Evolutionary conservation across 2,797 vertebrate genomes (phyloP), one percentile per base, ranked within the genome.

Genomic region (Microcaecilia unicolor): DNA sequence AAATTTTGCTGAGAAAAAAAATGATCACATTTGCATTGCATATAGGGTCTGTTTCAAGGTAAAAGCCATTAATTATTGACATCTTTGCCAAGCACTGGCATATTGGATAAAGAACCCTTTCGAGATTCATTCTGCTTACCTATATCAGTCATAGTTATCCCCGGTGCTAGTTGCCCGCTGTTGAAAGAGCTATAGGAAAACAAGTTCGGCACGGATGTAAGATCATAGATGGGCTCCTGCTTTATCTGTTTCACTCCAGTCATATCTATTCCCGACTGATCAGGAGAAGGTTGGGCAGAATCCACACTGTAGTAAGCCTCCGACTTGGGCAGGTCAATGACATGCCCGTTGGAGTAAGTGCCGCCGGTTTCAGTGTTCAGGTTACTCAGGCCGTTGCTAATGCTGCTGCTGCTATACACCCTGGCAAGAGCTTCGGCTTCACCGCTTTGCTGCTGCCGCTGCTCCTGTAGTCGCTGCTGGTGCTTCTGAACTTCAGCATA

Each of bases 401-500:
- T 83, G 73, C 89, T 88, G n/a, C n/a, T n/a, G 74, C 54, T 83
- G 47, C 88, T 89, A 48, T 97, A 99, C 67, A 97, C 91, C 3
- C 93, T 86, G 11, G 92, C 87, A 1, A 98, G 86, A 48, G 94
- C 91, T 54, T 98, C 94, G 0, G 91, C 92, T 67, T 98, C 94
- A 0, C 93, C 90, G 0, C 87, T 87, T 78, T 96, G 94, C 73
- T 94, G 92, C 75, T 97, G 96, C 51, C 89, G 73, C 63, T 98
- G 92, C 21, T 98, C 91, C 74, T 89, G 91, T 39, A 97, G 74
- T 6, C 91, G 74, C 16, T 95, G 92, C 71, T 98, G 95, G 76
- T 98, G 95, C 74, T 97, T 98, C 76, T 99, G 96, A 45, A 98
- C 94, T 70, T 99, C 96, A 2, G 95, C 96, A 0, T 99, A 99